Percentiles rank a stretch among this genome's conserved stretches.
Evolutionary conservation across 2,113 vertebrate species (phyloP).

Genomic region (Abramis brama): DNA sequence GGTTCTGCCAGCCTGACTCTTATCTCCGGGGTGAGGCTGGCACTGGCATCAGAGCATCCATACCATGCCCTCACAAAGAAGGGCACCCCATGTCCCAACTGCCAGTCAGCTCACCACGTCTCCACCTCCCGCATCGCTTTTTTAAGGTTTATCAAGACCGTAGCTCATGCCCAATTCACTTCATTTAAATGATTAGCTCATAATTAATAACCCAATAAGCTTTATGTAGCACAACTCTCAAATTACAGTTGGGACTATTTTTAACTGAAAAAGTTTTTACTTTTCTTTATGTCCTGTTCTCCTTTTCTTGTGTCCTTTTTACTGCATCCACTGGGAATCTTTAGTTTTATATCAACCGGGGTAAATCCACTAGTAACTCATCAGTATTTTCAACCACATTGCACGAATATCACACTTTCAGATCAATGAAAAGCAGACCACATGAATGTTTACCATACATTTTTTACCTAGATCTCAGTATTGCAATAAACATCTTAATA

Average conservation of each 20-base stretch:
- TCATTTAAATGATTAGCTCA: neutral
- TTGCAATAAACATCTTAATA: constrained; percentile 16
- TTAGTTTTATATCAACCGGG: neutral
- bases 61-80: constrained; percentile 14
- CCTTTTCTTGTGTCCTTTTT: neutral
- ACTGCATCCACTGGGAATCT: neutral
- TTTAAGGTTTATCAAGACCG: neutral
- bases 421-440: constrained; percentile 22
- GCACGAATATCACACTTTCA: neutral
- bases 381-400: neutral
- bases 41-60: constrained; percentile 47
- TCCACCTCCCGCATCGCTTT: neutral
- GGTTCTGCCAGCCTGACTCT: constrained; percentile 38
- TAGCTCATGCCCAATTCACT: neutral
- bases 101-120: neutral
- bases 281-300: neutral
- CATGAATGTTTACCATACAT: constrained; percentile 24
- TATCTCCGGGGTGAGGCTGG: constrained; percentile 43
- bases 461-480: constrained; percentile 11
- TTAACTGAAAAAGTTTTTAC: neutral
- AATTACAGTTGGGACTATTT: neutral
- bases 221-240: constrained; percentile 16
- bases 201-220: neutral
- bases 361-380: neutral
- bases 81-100: constrained; percentile 6